Base-by-base conservation (phyloP, 2,888 invertebrate species). In the Campoletis raptor region DNA sequence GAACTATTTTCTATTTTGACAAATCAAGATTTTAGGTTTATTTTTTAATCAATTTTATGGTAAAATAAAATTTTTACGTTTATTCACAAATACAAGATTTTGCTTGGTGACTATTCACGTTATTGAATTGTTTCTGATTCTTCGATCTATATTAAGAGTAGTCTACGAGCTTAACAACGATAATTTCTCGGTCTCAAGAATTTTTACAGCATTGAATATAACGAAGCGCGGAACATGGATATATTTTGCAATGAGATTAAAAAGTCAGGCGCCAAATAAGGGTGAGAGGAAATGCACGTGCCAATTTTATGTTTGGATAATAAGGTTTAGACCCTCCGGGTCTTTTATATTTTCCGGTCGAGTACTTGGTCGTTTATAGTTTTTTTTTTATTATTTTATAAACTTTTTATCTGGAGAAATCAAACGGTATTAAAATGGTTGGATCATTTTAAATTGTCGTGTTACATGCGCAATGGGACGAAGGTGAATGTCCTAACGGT, bases 401-500 rank as follows among this genome's bases (percentile, higher is more conserved):
- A n/a, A 2, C 10, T 37, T 18, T 45, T 73, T 64, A 42, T 74
- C 40, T 30, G 21, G 67, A 21, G 8, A 54, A 54, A 81, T 81
- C 79, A 66, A 74, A 80, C 83, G 67, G 74, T 79, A 74, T 78
- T 37, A 78, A 40, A 67, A 74, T 40, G 57, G 42, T 18, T 66
- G 85, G 21, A 48, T 54, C 78, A 54, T 48, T 85, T 78, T 67
- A 37, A 21, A 36, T 15, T 42, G 18, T 67, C 73, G 57, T 74
- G 48, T 69, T 69, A 48, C 66, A 15, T 48, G 21, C 70, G 64
- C 74, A 85, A 74, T 42, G 54, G 52, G 36, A 66, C 42, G 40
- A 40, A 30, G 69, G 70, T 78, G 40, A 79, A 69, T 36, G 52
- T 67, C 30, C 85, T 85, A 82, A 85, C 85, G 85, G 85, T 79